phyloP scores from a whole-genome alignment of 2,113 vertebrate species.

The Elaphurus davidianus region DNA sequence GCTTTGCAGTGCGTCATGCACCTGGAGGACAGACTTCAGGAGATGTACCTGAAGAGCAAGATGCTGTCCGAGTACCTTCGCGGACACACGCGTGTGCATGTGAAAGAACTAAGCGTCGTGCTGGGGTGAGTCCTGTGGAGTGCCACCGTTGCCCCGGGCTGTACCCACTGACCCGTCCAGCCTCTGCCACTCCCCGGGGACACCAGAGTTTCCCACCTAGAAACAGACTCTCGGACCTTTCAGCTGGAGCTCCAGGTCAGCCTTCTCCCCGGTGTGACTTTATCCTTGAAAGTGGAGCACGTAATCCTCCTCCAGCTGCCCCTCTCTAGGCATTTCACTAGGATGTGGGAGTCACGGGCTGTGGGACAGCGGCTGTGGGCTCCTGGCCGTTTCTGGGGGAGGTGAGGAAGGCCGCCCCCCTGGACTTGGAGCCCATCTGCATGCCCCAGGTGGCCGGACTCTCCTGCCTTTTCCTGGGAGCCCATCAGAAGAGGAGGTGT shows the following conservation, averaged over 20 bases:
- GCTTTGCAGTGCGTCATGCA: slow-evolving; percentile 88
- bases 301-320: neutral
- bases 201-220: neutral
- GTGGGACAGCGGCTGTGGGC: neutral
- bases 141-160: neutral
- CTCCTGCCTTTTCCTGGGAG: neutral
- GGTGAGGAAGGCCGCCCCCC: neutral
- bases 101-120: slow-evolving; percentile 88
- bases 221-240: neutral
- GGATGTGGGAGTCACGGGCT: neutral
- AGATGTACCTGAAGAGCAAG: slow-evolving; percentile 92
- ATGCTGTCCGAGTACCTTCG: slow-evolving; percentile 92
- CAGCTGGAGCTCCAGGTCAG: neutral
- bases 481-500: neutral
- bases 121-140: slow-evolving; percentile 84
- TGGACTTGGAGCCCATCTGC: neutral
- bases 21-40: slow-evolving; percentile 90
- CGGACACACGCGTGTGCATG: slow-evolving; percentile 88
- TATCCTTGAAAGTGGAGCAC: neutral
- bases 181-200: neutral
- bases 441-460: accelerated
- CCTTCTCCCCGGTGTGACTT: neutral
- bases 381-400: neutral
- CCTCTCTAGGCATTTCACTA: neutral
- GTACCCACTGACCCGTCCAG: neutral